Base-by-base conservation (phyloP, 2,113 vertebrate genomes). In the Pogonocichla stellata region DNA sequence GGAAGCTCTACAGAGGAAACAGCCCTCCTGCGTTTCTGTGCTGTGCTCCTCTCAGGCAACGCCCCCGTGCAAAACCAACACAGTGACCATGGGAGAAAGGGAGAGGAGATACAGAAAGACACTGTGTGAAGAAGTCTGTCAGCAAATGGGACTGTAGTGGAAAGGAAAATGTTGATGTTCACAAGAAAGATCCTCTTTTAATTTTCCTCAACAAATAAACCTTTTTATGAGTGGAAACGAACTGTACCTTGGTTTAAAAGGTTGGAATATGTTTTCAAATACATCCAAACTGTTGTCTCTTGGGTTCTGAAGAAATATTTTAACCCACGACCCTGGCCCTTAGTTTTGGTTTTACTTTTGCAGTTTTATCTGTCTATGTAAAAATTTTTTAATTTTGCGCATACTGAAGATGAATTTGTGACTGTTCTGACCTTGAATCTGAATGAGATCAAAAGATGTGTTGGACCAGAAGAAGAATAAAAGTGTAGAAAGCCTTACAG, bases 301-400 rank as follows among this genome's bases (percentile, higher is more conserved):
- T 28, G n/a, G 61, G 33, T 65, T 66, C 29, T 6, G 61, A 66
- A 71, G 51, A 83, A 66, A 16, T 48, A 9, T 57, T 81, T 91
- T 80, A 96, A 72, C 29, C 19, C 1, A 0, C 1, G 1, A 47
- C 43, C 43, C 50, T 23, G 16, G 36, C 64, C 8, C 8, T 91
- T 56, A 56, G 70, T 62, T 93, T 51, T 54, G 58, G 34, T 91
- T 87, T 90, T 80, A 89, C 54, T 66, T 86, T 90, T 78, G 19
- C 53, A 72, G 1, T 87, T 94, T 93, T 81, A 40, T n/a, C 57
- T 62, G 60, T 62, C 15, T 64, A 0, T 79, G 54, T 89, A 81
- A 65, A 61, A 56, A 11, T 47, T 84, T 89, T 86, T 66, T 14
- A 73, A 71, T 93, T 95, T 95, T 86, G 90, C 93, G 78, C 82